Base-by-base conservation (phyloP, 2,113 vertebrate species). In the Fregetta grallaria region DNA sequence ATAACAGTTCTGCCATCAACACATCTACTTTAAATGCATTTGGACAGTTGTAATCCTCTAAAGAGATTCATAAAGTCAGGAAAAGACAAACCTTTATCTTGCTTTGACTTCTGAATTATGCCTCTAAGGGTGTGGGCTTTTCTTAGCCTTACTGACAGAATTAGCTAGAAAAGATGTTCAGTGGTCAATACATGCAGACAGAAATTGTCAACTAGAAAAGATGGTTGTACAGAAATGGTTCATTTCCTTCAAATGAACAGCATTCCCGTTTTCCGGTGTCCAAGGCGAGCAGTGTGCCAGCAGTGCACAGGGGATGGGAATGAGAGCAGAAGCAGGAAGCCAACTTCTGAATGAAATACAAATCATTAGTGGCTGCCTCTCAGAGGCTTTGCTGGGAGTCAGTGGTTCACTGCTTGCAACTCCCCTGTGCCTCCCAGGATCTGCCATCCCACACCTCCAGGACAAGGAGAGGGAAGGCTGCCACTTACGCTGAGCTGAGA, bases 31-130 rank as follows among this genome's bases (percentile, higher is more conserved):
- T 21, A 85, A 95, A 78, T 88, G 11, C 8, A 36, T 74, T 91
- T 79, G 52, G 20, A 65, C 53, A 79, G 29, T 61, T 76, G 45
- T 73, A 90, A 78, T 78, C 12, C 30, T 78, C 47, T 91, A 49
- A 63, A 92, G n/a, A 92, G 38, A 90, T 91, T 88, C 10, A 68
- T 73, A 27, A 83, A 77, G 23, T 91, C 21, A 49, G 52, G 40
- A 68, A 63, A 95, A 92, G n/a, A n/a, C 40, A 74, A 89, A 68
- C 10, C 26, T 71, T 92, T 94, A 63, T 63, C 73, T 92, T 78
- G 26, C 52, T 92, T 87, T 86, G 44, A 63, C 68, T 85, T 89
- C 55, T 75, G 40, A 83, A 52, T 81, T 91, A 44, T n/a, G 13
- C 10, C 44, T 82, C 7, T 18, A 22, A 87, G 70, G 27, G 10